Base-by-base conservation (phyloP, 2,888 invertebrate genomes). In the Caenorhabditis sulstoni region DNA sequence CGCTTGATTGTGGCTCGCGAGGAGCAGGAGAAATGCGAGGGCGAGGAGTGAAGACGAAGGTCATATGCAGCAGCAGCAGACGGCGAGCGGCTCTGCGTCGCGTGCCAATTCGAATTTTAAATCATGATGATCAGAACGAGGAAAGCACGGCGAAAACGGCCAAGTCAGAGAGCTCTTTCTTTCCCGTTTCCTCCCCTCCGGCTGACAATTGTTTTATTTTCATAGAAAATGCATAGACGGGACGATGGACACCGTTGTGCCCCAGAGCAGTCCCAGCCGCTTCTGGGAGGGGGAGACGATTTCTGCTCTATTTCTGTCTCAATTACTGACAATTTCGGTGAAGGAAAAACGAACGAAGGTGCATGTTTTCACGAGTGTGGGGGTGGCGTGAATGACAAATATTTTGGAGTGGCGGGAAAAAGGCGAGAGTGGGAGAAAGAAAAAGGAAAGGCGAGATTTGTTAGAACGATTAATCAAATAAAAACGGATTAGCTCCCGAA, bases 51-150 rank as follows among this genome's bases (percentile, higher is more conserved):
- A 49, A 37, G 47, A 35, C 20, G 73, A 73, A 50, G 64, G 71
- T 71, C 57, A 64, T 50, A 50, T 39, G 50, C 39, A 58, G 22
- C 41, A 39, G 37, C n/a, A n/a, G 9, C 37, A 8, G 35, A 39
- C 62, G 37, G 35, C 61, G 29, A 22, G 65, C 44, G 29, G 53
- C 35, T 37, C 45, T 59, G 59, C 74, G 74, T 66, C 61, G 74
- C 75, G 67, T 67, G 75, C 47, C 75, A 68, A 76, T 76, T 67
- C 75, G 67, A 76, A 76, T 76, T 76, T 76, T 68, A 67, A 67
- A 76, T 67, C 75, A 67, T 44, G 66, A 75, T 61, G 61, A 75
- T 66, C 59, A 75, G 53, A 59, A 73, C 45, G 29, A 29, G 29
- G 44, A 55, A 37, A 44, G 45, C 41, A 45, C 18, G 35, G 50